Evolutionary conservation across 2,888 invertebrate genomes (phyloP).

Genomic region (Troglohyphantes excavatus): DNA sequence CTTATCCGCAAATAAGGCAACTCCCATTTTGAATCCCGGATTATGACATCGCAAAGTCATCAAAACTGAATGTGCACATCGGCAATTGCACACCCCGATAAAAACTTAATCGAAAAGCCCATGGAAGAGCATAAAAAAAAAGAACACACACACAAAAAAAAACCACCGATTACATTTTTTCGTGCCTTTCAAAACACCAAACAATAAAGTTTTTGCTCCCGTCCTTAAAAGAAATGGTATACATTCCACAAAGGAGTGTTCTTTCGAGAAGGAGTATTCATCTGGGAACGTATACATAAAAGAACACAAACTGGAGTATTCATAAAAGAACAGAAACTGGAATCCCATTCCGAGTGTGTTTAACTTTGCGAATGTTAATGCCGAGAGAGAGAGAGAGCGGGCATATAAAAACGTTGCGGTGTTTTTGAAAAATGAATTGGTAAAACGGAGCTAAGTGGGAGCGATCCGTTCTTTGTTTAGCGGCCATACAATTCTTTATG

Average conservation of each 20-base stretch:
- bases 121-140: neutral
- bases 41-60: conserved; percentile 53
- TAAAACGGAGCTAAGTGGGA: conserved; percentile 74
- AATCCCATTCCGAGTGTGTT: conserved; percentile 76
- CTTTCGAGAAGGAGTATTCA: conserved; percentile 62
- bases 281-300: conserved; percentile 76
- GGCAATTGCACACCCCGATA: conserved; percentile 46
- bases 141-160: conserved; percentile 19
- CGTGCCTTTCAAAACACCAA: conserved; percentile 48
- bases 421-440: conserved; percentile 78
- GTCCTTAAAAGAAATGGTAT: conserved; percentile 49
- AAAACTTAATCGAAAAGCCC: conserved; percentile 38
- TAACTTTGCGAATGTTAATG: conserved; percentile 77
- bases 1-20: neutral
- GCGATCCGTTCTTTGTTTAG: conserved; percentile 76
- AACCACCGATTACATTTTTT: conserved; percentile 64
- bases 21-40: neutral
- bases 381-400: conserved; percentile 21
- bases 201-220: conserved; percentile 75
- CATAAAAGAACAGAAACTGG: conserved; percentile 73
- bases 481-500: conserved; percentile 78
- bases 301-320: conserved; percentile 64
- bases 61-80: conserved; percentile 40
- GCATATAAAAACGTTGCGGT: conserved; percentile 71
- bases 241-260: conserved; percentile 63